Base-by-base conservation (phyloP, 2,797 vertebrate genomes). In the Falco rusticolus region DNA sequence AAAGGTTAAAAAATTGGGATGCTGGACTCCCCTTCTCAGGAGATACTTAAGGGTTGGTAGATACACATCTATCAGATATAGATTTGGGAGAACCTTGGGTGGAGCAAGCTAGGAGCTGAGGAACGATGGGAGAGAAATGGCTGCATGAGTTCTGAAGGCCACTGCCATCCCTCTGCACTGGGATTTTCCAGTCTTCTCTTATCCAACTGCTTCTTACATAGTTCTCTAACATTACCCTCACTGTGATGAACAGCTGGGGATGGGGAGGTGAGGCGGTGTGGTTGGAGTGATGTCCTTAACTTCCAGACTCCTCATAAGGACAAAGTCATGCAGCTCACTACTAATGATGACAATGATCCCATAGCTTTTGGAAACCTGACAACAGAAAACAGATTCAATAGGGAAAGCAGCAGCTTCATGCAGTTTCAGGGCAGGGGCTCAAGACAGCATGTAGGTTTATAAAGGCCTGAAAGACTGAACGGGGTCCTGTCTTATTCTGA, bases 211-310 rank as follows among this genome's bases (percentile, higher is more conserved):
- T 24, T 37, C 45, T 24, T 37, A 28, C 14, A 8, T 18, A n/a
- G 10, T n/a, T n/a, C 31, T 51, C 25, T 71, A 50, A 34, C 59
- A 71, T 78, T 1, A 29, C 54, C 51, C 26, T 74, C 22, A 21
- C 43, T 33, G 16, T 9, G 31, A 26, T 19, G 64, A 87, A 20
- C 43, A 59, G 10, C 9, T 9, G 37, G 45, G 53, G 53, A 50
- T 1, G 0, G 34, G 66, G 29, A 70, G 18, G 15, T 45, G 69
- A 61, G 34, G 47, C 0, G 1, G 6, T 11, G 28, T n/a, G 28
- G 33, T 20, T 34, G 64, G 18, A 39, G 37, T 9, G 9, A 28
- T 22, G 28, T 7, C 24, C 3, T 45, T 41, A 51, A 51, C 15
- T 75, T 45, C 34, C 33, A 70, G 51, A 15, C 26, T 60, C 28